These are phyloP conservation scores for Lochmaea crataegi DNA, from an alignment of 2,888 invertebrate genomes.

Conservation along the genomic window DNA sequence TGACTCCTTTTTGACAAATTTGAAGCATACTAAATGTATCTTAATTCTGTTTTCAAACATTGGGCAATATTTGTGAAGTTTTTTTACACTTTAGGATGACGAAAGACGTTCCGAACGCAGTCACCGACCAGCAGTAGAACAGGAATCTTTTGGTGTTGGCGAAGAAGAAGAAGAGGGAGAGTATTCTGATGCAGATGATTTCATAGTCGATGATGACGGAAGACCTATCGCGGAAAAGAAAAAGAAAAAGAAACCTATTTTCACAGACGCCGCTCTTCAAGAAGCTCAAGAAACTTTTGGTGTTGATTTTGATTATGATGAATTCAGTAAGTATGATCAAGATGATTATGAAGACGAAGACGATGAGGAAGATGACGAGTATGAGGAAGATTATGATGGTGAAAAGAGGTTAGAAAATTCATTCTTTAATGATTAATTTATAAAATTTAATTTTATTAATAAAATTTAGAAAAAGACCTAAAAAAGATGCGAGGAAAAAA, in stretches of 20 bases:
- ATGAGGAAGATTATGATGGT: constrained; percentile 55
- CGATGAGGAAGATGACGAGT: constrained; percentile 81
- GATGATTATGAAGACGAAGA: constrained; percentile 89
- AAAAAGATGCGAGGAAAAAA: constrained; percentile 81
- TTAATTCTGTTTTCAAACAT: not conserved
- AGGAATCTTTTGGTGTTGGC: constrained; percentile 72
- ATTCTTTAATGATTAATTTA: not conserved
- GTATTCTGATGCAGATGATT: constrained; percentile 92
- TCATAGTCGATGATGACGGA: constrained; percentile 97
- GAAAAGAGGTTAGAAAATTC: constrained; percentile 24
- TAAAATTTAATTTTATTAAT: not conserved
- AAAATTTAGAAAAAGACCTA: constrained; percentile 68
- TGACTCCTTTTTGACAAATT: not conserved
- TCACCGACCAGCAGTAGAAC: constrained; percentile 71
- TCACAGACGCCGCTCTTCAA: constrained; percentile 91
- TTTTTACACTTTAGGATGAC: constrained; percentile 72
- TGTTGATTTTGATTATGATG: constrained; percentile 97
- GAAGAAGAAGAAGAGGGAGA: constrained; percentile 84
- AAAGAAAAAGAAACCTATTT: constrained; percentile 83
- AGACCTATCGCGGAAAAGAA: constrained; percentile 85
- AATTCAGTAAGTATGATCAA: constrained; percentile 88
- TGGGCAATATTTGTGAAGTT: not conserved
- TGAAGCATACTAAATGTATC: not conserved
- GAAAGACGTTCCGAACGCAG: constrained; percentile 80
- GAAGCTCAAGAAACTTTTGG: constrained; percentile 99